Conservation (phyloP, 2,797 vertebrate genomes). For the Spinus olivaceus region DNA sequence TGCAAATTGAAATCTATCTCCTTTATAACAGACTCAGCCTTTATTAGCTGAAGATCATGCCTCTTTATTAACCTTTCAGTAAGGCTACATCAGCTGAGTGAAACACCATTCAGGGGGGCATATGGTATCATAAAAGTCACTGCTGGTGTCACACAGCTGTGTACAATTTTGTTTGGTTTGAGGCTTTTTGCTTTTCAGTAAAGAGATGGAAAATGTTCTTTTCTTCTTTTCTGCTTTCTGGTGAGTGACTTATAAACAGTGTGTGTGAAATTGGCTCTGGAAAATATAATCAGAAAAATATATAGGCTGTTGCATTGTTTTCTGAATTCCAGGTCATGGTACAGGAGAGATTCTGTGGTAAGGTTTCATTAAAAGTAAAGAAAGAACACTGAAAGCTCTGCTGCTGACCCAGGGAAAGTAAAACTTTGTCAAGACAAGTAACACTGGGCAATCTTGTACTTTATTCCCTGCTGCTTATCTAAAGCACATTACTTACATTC, state of each 20-base stretch:
- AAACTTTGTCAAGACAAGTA: neutral
- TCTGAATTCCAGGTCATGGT: neutral
- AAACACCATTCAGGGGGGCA: neutral
- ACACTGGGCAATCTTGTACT: neutral
- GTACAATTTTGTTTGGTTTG: neutral
- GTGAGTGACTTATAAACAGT: neutral
- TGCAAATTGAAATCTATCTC: neutral
- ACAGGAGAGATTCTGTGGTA: neutral
- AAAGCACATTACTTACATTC: slow-evolving; percentile 28
- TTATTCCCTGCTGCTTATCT: slow-evolving; percentile 33
- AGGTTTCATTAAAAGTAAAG: slow-evolving; percentile 19
- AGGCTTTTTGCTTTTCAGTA: neutral
- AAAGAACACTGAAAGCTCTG: neutral
- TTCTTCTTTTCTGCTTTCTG: slow-evolving; percentile 13
- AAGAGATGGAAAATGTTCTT: neutral
- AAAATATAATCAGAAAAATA: slow-evolving; percentile 20
- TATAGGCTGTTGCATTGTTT: neutral
- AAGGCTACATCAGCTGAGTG: neutral
- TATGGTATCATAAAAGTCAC: neutral
- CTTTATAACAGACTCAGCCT: neutral
- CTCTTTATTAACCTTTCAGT: slow-evolving; percentile 30
- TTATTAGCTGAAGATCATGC: slow-evolving; percentile 18
- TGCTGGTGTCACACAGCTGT: slow-evolving; percentile 7
- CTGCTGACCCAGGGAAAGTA: neutral
- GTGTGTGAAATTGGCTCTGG: slow-evolving; percentile 5